Evolutionary conservation across 2,888 invertebrate genomes (phyloP), one percentile per base, ranked within the genome.

Genomic region (Vanessa cardui): DNA sequence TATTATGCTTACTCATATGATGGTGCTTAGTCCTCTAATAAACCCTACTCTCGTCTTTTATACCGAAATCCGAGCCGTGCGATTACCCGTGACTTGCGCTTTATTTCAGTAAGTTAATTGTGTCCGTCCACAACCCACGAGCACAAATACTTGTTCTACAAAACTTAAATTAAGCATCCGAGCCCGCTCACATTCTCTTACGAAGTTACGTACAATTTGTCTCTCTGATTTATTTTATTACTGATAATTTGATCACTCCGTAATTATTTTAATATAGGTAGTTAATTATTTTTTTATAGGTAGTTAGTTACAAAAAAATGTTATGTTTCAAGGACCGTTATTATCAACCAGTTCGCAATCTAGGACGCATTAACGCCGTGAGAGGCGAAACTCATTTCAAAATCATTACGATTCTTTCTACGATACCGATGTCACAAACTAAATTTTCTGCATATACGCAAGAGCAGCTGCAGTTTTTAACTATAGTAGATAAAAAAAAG

Each of bases 61-160:
- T 86, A 82, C 83, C 84, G 85, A 88, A 90, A 89, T 85, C 87
- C 82, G 83, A 87, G 82, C 82, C 80, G 82, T 77, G 79, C 84
- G 86, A 88, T 89, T 89, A 86, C 84, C 80, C 80, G 81, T 91
- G 92, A 92, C 91, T 91, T 87, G 89, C 90, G 84, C 76, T 87
- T 90, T 81, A 78, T 78, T 78, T 82, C 80, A 80, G 80, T 80
- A 78, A 86, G 86, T 87, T 89, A 89, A 90, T 90, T 89, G 83
- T 87, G 87, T 85, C 81, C 80, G 64, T 64, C 56, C 64, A 61
- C 68, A 33, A 62, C 61, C 61, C 70, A 66, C 58, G 62, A 68
- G 60, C 62, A 44, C 59, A 65, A 68, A 66, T 71, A 65, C 65
- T 68, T 59, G 68, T 68, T 64, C 64, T 67, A 66, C 64, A 71